These are phyloP conservation scores for Hirtodrosophila cameraria DNA, from an alignment of 2,888 invertebrate genomes.

Conservation along the genomic window DNA sequence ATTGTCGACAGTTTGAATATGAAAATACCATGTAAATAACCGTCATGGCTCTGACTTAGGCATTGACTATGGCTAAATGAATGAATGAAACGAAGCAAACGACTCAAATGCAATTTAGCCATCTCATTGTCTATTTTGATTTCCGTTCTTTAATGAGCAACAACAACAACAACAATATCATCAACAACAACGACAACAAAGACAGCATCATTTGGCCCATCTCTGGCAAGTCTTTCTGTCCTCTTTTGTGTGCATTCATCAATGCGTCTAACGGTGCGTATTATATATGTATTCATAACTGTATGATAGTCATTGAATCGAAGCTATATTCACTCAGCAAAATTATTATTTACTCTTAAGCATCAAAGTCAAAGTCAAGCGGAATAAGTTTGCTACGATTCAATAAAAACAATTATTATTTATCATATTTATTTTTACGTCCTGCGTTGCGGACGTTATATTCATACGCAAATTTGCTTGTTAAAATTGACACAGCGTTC, in stretches of 20 bases:
- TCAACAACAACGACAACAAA: neutral
- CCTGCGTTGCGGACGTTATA: no score
- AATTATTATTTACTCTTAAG: constrained; percentile 25
- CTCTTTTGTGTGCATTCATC: constrained; percentile 13
- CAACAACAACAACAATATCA: constrained; percentile 17
- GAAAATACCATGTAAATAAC: constrained; percentile 37
- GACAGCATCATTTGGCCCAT: constrained; percentile 17
- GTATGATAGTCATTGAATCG: constrained; percentile 36
- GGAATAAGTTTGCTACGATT: neutral
- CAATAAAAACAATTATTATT: neutral
- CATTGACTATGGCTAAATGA: constrained; percentile 19
- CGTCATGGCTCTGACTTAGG: no score
- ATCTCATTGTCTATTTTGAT: constrained; percentile 57
- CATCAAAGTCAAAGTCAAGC: constrained; percentile 22
- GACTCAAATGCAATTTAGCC: constrained; percentile 49
- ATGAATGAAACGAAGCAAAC: constrained; percentile 13
- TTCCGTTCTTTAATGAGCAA: constrained; percentile 59
- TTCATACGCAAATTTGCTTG: no score
- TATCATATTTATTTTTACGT: neutral
- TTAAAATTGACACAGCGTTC: no score
- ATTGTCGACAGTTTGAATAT: constrained; percentile 27
- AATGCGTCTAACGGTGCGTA: constrained; percentile 40
- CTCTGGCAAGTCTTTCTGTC: constrained; percentile 19
- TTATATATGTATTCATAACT: constrained; percentile 37
- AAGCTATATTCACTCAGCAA: constrained; percentile 22